These are phyloP conservation scores for Desmophyllum pertusum DNA, from an alignment of 92 coral and sea anemone species.

Conservation along the genomic window DNA sequence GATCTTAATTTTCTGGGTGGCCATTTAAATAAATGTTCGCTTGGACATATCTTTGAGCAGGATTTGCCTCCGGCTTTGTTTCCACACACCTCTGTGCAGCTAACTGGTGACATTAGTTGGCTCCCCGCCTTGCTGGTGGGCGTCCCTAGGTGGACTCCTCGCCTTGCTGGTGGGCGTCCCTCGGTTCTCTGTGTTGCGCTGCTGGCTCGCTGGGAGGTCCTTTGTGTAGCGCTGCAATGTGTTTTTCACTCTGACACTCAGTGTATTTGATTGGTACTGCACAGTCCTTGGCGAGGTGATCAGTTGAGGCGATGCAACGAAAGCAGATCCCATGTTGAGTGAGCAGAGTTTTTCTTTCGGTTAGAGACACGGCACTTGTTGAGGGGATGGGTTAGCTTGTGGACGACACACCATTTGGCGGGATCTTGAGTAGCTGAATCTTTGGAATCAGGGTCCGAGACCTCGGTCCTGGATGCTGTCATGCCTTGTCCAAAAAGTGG, in stretches of 20 bases:
- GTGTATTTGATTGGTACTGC: neutral
- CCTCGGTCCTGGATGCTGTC: slow-evolving; percentile 18
- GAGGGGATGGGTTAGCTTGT: slow-evolving; percentile 50
- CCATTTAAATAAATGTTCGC: slow-evolving; percentile 14
- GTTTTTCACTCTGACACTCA: slow-evolving; percentile 56
- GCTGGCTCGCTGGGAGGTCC: slow-evolving; percentile 2
- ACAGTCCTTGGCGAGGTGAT: slow-evolving; percentile 50
- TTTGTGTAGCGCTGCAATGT: slow-evolving; percentile 35
- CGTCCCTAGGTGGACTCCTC: slow-evolving; percentile 44
- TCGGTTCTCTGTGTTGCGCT: neutral
- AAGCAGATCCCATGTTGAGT: slow-evolving; percentile 39
- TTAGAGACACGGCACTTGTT: slow-evolving; percentile 43
- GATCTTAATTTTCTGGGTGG: slow-evolving; percentile 8
- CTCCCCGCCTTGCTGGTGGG: slow-evolving; percentile 61
- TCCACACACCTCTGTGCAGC: slow-evolving; percentile 54
- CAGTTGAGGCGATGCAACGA: slow-evolving; percentile 44
- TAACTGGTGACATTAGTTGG: neutral
- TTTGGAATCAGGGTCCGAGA: neutral
- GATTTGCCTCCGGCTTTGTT: slow-evolving; percentile 17
- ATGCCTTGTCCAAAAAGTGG: slow-evolving; percentile 11
- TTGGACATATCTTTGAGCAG: slow-evolving; percentile 53
- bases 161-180: slow-evolving; percentile 41
- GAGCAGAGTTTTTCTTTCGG: slow-evolving; percentile 37
- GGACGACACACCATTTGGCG: slow-evolving; percentile 41
- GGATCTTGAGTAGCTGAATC: neutral